These are phyloP conservation scores for Cancer borealis DNA, from an alignment of 2,888 invertebrate genomes.

Conservation along the genomic window DNA sequence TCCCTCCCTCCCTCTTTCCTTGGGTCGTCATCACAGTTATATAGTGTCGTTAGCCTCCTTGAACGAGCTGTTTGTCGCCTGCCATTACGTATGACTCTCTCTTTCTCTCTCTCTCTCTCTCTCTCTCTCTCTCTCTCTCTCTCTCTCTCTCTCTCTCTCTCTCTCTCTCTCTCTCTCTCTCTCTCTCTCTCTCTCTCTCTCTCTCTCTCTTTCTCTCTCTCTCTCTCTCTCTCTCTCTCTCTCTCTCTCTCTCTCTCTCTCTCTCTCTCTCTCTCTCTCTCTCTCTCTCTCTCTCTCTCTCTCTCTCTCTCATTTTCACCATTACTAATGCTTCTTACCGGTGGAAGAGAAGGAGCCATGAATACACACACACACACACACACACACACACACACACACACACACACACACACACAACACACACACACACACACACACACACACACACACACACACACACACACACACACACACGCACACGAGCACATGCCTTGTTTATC, in stretches of 20 bases:
- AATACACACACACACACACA: slow-evolving; percentile 38
- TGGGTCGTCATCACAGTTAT: background rate
- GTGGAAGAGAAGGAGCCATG: background rate
- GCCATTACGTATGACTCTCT: too few relatives aligned
- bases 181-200: background rate
- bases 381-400: slow-evolving; percentile 52
- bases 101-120: background rate
- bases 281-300: slow-evolving; percentile 45
- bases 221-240: slow-evolving; percentile 40
- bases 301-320: background rate
- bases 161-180: background rate
- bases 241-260: background rate
- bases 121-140: background rate
- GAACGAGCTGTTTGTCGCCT: background rate
- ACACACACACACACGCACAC: slow-evolving; percentile 37
- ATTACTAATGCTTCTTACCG: background rate
- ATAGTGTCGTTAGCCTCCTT: background rate
- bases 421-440: slow-evolving; percentile 48
- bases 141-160: too few relatives aligned
- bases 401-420: slow-evolving; percentile 39
- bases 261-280: slow-evolving; percentile 45
- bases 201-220: background rate
- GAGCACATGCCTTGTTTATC: background rate
- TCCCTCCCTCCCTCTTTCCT: background rate
- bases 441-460: slow-evolving; percentile 44